Evolutionary conservation across 2,797 vertebrate species (phyloP), one percentile per base, ranked within the genome.

Genomic region (Bovichtus diacanthus): DNA sequence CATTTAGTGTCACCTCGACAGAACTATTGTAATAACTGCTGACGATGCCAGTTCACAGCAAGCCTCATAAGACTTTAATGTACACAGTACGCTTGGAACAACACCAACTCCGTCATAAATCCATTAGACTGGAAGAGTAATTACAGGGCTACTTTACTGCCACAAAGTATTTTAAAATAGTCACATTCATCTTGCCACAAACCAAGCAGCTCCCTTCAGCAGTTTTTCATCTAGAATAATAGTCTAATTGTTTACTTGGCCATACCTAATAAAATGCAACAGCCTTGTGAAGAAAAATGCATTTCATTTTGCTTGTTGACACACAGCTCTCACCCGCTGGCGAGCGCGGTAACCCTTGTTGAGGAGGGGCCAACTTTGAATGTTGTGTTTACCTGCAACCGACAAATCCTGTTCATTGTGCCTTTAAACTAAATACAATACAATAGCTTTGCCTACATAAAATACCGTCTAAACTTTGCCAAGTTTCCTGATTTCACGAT

Each of bases 181-280:
- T 62, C 54, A 69, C 81, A 90, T 87, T 77, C 55, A 76, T 92
- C 80, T 77, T 69, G 19, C 16, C 5, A 79, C 55, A 80, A 82
- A 89, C 78, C 86, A 71, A 81, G 81, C 74, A 64, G 47, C 74
- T 74, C 68, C 59, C 43, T 79, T 77, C 65, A 77, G 36, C 65
- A 51, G 51, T 76, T 59, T 70, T 59, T 77, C 36, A 58, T 70
- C 44, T 66, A 59, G 29, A 67, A 19, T 58, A 63, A 73, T 46
- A 70, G 27, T 54, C n/a, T 58, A 72, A 76, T 47, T 60, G 49
- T 62, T 66, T 29, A 9, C 10, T 25, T 50, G 13, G 21, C 19
- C 15, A 46, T 21, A 47, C 46, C 15, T 21, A 69, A 64, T 38
- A 23, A 29, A 53, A 53, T 6, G 36, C 13, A 41, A 8, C 3